Evolutionary conservation across 35 echinoderm and acorn worm species (phyloP).

Genomic region (Ptychodera flava): DNA sequence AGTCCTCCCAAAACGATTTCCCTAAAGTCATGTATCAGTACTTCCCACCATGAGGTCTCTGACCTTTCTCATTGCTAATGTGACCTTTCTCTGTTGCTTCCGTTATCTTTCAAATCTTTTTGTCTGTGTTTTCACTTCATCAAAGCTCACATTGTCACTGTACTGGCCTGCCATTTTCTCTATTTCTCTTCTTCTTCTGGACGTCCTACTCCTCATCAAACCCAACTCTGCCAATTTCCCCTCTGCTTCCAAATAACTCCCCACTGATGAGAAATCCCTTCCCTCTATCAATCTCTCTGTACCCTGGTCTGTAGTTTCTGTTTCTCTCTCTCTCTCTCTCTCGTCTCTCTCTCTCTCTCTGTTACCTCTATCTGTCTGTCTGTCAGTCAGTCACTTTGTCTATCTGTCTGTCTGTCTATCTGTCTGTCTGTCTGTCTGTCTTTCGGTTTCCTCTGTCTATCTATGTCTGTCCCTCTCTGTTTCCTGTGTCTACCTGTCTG

Average conservation of each 20-base stretch:
- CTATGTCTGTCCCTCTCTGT: no score
- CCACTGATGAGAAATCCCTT: not conserved
- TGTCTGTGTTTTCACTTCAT: not conserved
- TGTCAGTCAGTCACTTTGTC: not conserved
- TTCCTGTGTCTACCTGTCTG: no score
- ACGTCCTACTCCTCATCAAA: not conserved
- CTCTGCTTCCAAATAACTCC: not conserved
- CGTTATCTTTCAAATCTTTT: no score
- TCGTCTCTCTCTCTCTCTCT: slow-evolving; percentile 8
- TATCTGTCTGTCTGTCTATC: no score
- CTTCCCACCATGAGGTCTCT: no score
- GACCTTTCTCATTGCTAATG: no score
- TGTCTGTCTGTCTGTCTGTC: no score
- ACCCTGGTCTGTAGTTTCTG: not conserved
- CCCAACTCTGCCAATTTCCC: not conserved
- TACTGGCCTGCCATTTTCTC: not conserved
- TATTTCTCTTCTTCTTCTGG: not conserved
- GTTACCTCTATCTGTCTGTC: not conserved
- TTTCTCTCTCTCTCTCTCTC: no score
- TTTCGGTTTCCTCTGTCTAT: no score
- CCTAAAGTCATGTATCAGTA: no score
- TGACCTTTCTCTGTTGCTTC: no score
- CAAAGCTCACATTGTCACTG: not conserved
- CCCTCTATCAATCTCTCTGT: not conserved
- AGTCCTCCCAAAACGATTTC: no score